Conservation (phyloP, 2,797 vertebrate species). For the Typhlichthys eigenmanni region DNA sequence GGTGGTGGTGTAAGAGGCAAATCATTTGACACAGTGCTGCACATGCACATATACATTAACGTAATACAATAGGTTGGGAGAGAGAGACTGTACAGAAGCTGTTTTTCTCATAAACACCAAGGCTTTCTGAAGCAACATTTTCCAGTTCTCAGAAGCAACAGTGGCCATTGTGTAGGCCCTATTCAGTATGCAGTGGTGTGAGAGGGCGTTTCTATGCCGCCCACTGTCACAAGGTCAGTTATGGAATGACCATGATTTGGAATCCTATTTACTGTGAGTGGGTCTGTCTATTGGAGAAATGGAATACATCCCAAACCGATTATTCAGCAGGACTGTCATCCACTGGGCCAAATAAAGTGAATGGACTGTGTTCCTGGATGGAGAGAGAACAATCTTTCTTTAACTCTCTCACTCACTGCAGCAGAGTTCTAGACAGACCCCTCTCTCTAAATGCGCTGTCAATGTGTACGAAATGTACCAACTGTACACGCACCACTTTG, state of each 20-base stretch:
- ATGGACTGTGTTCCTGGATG: slow-evolving; percentile 16
- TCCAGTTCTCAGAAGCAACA: slow-evolving; percentile 49
- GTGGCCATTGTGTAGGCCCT: slow-evolving; percentile 63
- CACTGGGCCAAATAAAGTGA: slow-evolving; percentile 12
- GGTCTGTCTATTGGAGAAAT: slow-evolving; percentile 33
- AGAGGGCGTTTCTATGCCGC: slow-evolving; percentile 55
- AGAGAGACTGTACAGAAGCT: slow-evolving; percentile 13
- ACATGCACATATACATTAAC: too few species aligned
- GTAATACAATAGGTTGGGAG: slow-evolving; percentile 4
- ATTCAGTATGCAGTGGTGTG: slow-evolving; percentile 57
- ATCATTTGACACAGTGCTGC: too few species aligned
- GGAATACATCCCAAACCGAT: slow-evolving; percentile 53
- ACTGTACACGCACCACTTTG: slow-evolving; percentile 2
- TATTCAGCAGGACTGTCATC: slow-evolving; percentile 36
- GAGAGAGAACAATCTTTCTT: slow-evolving; percentile 2
- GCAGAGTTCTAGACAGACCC: slow-evolving; percentile 14
- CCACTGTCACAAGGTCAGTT: slow-evolving; percentile 61
- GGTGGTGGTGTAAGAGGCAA: too few species aligned
- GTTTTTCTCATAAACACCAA: slow-evolving; percentile 37
- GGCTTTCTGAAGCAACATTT: slow-evolving; percentile 52
- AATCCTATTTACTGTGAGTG: slow-evolving; percentile 49
- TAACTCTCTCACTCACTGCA: slow-evolving; percentile 3
- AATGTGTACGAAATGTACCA: slow-evolving; percentile 10
- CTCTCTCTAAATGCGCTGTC: slow-evolving; percentile 3
- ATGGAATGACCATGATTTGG: slow-evolving; percentile 39